These are phyloP conservation scores for Trididemnum miniatum DNA, from an alignment of 23 tunicate species.

Conservation along the genomic window DNA sequence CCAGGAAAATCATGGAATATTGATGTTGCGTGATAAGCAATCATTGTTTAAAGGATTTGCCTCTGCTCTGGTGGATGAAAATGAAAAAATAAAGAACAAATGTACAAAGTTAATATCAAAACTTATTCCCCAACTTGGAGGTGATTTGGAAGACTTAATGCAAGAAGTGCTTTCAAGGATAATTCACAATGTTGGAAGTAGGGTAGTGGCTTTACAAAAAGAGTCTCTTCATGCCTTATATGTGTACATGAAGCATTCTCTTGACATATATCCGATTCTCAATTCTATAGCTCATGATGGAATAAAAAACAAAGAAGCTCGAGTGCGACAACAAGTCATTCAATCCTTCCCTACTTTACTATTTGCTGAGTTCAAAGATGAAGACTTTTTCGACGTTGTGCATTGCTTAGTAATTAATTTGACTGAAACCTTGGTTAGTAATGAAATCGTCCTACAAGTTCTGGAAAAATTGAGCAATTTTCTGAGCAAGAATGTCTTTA, in stretches of 20 bases:
- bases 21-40: conserved; percentile 57
- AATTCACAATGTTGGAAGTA: conserved; percentile 64
- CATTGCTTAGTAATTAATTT: conserved; percentile 54
- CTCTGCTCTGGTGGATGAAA: conserved; percentile 43
- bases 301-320: conserved; percentile 45
- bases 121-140: conserved; percentile 71
- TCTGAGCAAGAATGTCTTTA: conserved; percentile 53
- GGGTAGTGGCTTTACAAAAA: conserved; percentile 45
- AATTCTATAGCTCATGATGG: conserved; percentile 70
- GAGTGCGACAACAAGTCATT: conserved; percentile 55
- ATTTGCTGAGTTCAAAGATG: conserved; percentile 76
- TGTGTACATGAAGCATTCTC: conserved; percentile 84
- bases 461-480: conserved; percentile 54
- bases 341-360: conserved; percentile 75
- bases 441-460: conserved; percentile 27
- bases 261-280: conserved; percentile 47
- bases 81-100: conserved; percentile 25
- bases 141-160: conserved; percentile 73
- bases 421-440: conserved; percentile 45
- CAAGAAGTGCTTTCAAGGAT: conserved; percentile 43
- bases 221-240: conserved; percentile 88
- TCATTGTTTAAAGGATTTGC: conserved; percentile 62
- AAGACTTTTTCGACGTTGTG: conserved; percentile 91
- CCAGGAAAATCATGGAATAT: conserved; percentile 57
- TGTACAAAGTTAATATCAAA: conserved; percentile 82